These are phyloP conservation scores for Bombus difficillimus DNA, from an alignment of 1,140 invertebrate genomes.

Conservation along the genomic window DNA sequence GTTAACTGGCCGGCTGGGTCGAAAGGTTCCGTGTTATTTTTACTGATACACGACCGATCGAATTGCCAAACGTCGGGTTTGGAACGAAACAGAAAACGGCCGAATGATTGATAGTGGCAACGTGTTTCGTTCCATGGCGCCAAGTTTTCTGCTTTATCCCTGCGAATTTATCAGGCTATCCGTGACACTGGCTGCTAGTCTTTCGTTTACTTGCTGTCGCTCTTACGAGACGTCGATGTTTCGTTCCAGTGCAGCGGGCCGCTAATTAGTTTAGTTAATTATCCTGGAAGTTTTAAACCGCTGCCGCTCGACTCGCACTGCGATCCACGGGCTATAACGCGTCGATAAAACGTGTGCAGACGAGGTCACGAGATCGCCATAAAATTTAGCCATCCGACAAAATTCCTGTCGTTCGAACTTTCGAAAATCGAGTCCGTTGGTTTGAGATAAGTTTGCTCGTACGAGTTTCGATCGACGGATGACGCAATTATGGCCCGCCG, in stretches of 20 bases:
- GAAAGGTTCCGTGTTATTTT: slow-evolving; percentile 1
- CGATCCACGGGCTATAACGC: neutral
- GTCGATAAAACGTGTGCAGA: slow-evolving; percentile 38
- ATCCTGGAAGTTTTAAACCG: slow-evolving; percentile 63
- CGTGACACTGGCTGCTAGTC: slow-evolving; percentile 28
- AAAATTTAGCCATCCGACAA: slow-evolving; percentile 37
- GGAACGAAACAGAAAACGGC: slow-evolving; percentile 9
- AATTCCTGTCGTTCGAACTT: slow-evolving; percentile 29
- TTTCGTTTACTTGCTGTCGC: slow-evolving; percentile 43
- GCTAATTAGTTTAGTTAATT: slow-evolving; percentile 75
- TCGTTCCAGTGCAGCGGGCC: slow-evolving; percentile 4
- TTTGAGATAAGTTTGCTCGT: neutral
- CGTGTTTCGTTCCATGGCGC: slow-evolving; percentile 39
- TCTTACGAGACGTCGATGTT: slow-evolving; percentile 60
- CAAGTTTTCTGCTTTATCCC: slow-evolving; percentile 71
- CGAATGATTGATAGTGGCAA: slow-evolving; percentile 67
- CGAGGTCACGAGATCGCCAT: slow-evolving; percentile 15
- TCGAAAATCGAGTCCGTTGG: neutral
- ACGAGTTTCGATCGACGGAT: neutral
- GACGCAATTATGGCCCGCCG: neutral
- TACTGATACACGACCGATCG: neutral
- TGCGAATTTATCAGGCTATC: slow-evolving; percentile 65
- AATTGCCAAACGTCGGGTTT: neutral
- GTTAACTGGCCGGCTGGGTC: neutral
- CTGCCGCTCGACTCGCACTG: neutral